Conservation (phyloP, 1,140 invertebrate genomes). For the Drosophila dunni region DNA sequence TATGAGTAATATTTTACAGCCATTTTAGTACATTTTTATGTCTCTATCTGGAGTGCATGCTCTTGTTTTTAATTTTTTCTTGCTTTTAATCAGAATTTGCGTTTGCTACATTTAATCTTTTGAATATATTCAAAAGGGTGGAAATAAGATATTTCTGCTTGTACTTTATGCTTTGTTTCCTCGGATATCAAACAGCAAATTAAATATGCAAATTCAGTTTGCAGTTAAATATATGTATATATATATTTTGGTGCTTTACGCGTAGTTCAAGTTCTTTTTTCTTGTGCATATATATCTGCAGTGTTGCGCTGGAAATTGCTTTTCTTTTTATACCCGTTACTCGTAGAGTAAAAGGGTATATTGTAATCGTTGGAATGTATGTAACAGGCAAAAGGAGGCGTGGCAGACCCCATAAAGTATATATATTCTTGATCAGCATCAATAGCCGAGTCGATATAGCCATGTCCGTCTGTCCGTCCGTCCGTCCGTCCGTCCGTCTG, state of each 20-base stretch:
- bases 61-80: not conserved
- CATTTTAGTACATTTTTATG: not conserved
- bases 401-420: too few species aligned
- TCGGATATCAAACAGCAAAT: conserved; percentile 49
- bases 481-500: too few species aligned
- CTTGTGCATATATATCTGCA: conserved; percentile 24
- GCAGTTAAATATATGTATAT: not conserved
- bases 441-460: too few species aligned
- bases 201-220: conserved; percentile 54
- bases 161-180: conserved; percentile 7
- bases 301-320: conserved; percentile 39
- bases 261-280: conserved; percentile 2
- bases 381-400: too few species aligned
- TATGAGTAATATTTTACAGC: too few species aligned
- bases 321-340: too few species aligned
- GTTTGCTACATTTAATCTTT: conserved; percentile 7
- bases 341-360: too few species aligned
- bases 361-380: too few species aligned
- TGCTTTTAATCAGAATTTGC: not conserved
- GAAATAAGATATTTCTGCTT: not conserved
- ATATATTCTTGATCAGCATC: too few species aligned
- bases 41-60: not conserved
- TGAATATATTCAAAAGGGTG: not conserved
- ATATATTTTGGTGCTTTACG: conserved; percentile 4
- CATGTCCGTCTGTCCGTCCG: too few species aligned